A percentile compares a stretch with the other conserved stretches of the same genome.
Conservation (phyloP, 2,113 vertebrate genomes). For the Prietella phreatophila region DNA sequence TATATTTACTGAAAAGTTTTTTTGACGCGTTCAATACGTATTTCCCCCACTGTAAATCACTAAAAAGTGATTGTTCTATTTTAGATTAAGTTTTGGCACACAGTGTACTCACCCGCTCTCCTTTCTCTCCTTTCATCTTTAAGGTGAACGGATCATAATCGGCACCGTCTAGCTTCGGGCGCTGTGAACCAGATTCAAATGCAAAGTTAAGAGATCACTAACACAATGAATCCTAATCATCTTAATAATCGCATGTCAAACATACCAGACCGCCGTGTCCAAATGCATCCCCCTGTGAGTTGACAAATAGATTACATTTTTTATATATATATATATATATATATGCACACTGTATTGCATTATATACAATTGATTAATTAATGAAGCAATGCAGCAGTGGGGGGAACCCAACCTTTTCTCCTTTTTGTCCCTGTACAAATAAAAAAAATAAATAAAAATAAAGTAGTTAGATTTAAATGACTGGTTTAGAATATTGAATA, state of each 20-base stretch:
- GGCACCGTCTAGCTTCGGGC: slow-evolving; percentile 62
- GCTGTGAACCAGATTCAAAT: slow-evolving; percentile 55
- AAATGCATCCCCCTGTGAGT: slow-evolving; percentile 57
- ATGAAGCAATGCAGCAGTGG: not conserved
- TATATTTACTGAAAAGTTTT: too few species aligned
- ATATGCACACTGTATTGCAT: not conserved
- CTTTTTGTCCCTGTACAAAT: slow-evolving; percentile 76
- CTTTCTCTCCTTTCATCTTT: slow-evolving; percentile 79
- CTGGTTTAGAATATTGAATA: not conserved
- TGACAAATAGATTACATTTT: slow-evolving; percentile 16
- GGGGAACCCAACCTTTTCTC: slow-evolving; percentile 70
- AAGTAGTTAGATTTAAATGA: not conserved
- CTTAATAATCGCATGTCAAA: not conserved
- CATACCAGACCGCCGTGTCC: slow-evolving; percentile 74
- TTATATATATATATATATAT: not conserved
- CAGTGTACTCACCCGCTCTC: slow-evolving; percentile 76
- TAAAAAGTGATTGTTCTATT: not conserved
- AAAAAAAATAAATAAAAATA: not conserved
- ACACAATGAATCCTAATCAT: slow-evolving; percentile 11
- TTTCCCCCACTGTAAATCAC: not conserved
- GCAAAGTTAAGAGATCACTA: not conserved
- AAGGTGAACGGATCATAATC: slow-evolving; percentile 71
- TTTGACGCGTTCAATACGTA: too few species aligned
- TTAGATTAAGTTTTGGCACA: not conserved
- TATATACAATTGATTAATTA: not conserved